A percentile compares a stretch with the other conserved stretches of the same genome.
These are phyloP conservation scores for Xenentodon cancila DNA, from an alignment of 2,797 vertebrate species.

Conservation along the genomic window DNA sequence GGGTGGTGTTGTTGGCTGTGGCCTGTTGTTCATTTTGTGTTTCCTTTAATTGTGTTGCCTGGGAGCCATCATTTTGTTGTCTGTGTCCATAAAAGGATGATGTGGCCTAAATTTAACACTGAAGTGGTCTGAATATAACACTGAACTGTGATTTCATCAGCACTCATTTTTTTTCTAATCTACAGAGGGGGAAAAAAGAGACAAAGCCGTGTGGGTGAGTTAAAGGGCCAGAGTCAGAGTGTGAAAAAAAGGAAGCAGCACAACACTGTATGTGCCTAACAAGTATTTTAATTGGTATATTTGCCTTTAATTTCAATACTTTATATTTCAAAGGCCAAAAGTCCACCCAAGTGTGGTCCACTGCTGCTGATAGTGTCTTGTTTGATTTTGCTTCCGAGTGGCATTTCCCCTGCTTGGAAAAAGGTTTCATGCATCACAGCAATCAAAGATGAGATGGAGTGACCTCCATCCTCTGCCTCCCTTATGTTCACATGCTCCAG, in stretches of 20 bases:
- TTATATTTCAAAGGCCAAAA: background rate
- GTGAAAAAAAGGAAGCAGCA: background rate
- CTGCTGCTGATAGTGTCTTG: slow-evolving; percentile 21
- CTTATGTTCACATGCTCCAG: slow-evolving; percentile 65
- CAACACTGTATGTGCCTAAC: background rate
- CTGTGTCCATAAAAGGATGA: slow-evolving; percentile 25
- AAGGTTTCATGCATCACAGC: slow-evolving; percentile 51
- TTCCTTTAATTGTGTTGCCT: slow-evolving; percentile 18
- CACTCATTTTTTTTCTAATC: slow-evolving; percentile 18
- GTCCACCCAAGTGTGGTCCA: background rate
- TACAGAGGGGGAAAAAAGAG: background rate
- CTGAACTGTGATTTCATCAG: slow-evolving; percentile 28
- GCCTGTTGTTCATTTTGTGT: slow-evolving; percentile 2
- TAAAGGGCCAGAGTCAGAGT: slow-evolving; percentile 1
- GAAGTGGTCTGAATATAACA: slow-evolving; percentile 25
- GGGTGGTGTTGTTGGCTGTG: slow-evolving; percentile 9
- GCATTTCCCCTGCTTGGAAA: background rate
- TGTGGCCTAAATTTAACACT: slow-evolving; percentile 21
- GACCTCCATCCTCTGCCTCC: slow-evolving; percentile 43
- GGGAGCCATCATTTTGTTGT: slow-evolving; percentile 42
- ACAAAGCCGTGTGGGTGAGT: slow-evolving; percentile 1
- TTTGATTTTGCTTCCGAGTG: slow-evolving; percentile 2
- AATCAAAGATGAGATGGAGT: slow-evolving; percentile 53
- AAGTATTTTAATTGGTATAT: background rate
- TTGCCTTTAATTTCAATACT: background rate